These are phyloP conservation scores for Drosophila dives DNA, from an alignment of 2,888 invertebrate genomes.

Conservation along the genomic window DNA sequence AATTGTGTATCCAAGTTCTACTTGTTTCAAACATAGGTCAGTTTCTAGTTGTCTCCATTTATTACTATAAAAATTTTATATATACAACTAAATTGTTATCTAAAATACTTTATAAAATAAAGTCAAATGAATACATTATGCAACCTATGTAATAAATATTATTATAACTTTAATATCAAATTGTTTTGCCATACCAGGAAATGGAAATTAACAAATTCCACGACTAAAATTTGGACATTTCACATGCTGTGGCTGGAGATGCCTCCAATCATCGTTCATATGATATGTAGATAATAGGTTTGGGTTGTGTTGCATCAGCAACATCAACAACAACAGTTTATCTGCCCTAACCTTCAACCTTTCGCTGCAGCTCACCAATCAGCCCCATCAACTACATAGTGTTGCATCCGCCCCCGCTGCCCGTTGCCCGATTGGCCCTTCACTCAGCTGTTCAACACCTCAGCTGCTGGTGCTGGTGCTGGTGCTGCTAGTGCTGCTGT, in stretches of 20 bases:
- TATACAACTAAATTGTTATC: neutral
- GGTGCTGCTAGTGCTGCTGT: neutral
- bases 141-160: neutral
- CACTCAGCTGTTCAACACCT: slow-evolving; percentile 75
- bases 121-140: neutral
- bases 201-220: slow-evolving; percentile 18
- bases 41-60: neutral
- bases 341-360: slow-evolving; percentile 64
- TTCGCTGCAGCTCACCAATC: slow-evolving; percentile 52
- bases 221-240: slow-evolving; percentile 46
- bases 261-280: slow-evolving; percentile 47
- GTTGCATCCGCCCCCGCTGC: slow-evolving; percentile 35
- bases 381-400: slow-evolving; percentile 62
- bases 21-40: neutral
- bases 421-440: slow-evolving; percentile 58
- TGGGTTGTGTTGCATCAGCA: slow-evolving; percentile 32
- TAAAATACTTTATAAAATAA: neutral
- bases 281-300: slow-evolving; percentile 78
- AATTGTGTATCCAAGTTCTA: neutral
- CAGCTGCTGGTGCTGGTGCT: slow-evolving; percentile 49
- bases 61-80: neutral
- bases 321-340: slow-evolving; percentile 46
- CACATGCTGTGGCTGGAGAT: slow-evolving; percentile 35
- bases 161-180: neutral
- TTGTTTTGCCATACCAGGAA: slow-evolving; percentile 29